Conservation (phyloP, 2,113 vertebrate genomes). For the Romanogobio albipinnatus region DNA sequence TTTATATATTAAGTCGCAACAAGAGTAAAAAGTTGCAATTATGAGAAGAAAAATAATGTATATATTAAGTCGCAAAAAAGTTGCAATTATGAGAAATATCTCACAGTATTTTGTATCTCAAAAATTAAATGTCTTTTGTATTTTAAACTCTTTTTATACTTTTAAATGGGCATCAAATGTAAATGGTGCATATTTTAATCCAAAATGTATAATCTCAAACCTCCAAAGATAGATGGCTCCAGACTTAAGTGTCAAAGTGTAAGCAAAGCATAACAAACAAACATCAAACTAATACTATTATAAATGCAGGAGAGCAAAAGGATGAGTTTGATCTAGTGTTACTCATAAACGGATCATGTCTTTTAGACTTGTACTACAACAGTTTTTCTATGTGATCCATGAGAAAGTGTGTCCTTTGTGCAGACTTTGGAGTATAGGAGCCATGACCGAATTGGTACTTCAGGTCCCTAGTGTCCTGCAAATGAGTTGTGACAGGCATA, state of each 20-base stretch:
- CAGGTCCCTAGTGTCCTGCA: slow-evolving; percentile 32
- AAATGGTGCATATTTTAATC: not conserved
- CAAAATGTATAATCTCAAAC: not conserved
- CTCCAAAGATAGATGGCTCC: too few species aligned
- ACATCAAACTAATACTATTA: not conserved
- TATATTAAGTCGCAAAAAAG: too few species aligned
- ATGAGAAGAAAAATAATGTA: too few species aligned
- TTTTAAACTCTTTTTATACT: not conserved
- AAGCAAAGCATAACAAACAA: not conserved
- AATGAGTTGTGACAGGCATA: slow-evolving; percentile 57
- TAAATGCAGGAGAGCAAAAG: not conserved
- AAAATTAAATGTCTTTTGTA: not conserved
- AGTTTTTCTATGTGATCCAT: not conserved
- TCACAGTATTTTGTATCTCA: not conserved
- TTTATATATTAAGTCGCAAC: too few species aligned
- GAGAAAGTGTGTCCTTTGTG: slow-evolving; percentile 16
- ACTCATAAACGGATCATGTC: not conserved
- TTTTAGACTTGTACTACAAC: not conserved
- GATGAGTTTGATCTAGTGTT: not conserved
- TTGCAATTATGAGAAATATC: too few species aligned
- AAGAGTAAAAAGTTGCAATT: too few species aligned
- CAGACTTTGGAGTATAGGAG: not conserved
- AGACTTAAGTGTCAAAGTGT: not conserved
- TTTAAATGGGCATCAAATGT: too few species aligned
- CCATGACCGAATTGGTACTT: not conserved